Conservation (phyloP, 2,797 vertebrate species). For the Chrosomus eos region DNA sequence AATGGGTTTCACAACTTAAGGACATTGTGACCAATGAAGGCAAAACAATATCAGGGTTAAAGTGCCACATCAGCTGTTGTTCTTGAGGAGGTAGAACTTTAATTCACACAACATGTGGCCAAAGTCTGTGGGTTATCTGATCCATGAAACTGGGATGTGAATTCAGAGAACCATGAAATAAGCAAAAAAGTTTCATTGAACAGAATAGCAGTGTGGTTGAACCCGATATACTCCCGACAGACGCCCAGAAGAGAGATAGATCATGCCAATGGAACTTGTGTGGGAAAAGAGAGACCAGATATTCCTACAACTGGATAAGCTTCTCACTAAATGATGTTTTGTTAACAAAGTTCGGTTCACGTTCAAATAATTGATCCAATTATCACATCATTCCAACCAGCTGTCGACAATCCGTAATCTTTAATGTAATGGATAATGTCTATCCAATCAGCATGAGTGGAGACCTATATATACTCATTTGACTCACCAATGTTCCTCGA, state of each 20-base stretch:
- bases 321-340: too few relatives aligned
- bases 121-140: not conserved
- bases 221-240: not conserved
- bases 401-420: too few relatives aligned
- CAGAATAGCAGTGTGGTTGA: not conserved
- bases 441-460: too few relatives aligned
- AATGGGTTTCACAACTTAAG: not conserved
- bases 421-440: too few relatives aligned
- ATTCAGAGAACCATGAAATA: not conserved
- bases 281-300: too few relatives aligned
- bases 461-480: too few relatives aligned
- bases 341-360: too few relatives aligned
- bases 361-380: too few relatives aligned
- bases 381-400: too few relatives aligned
- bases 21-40: not conserved
- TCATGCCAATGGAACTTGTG: not conserved
- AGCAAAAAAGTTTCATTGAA: not conserved
- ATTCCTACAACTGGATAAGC: too few relatives aligned
- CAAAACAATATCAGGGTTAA: not conserved
- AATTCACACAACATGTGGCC: not conserved
- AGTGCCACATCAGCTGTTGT: not conserved
- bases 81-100: not conserved
- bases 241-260: not conserved
- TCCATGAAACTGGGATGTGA: not conserved
- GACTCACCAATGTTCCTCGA: too few relatives aligned